Percentiles rank a stretch among this genome's conserved stretches.
These are phyloP conservation scores for Periphyllus acericola DNA, from an alignment of 2,888 invertebrate species.

Conservation along the genomic window DNA sequence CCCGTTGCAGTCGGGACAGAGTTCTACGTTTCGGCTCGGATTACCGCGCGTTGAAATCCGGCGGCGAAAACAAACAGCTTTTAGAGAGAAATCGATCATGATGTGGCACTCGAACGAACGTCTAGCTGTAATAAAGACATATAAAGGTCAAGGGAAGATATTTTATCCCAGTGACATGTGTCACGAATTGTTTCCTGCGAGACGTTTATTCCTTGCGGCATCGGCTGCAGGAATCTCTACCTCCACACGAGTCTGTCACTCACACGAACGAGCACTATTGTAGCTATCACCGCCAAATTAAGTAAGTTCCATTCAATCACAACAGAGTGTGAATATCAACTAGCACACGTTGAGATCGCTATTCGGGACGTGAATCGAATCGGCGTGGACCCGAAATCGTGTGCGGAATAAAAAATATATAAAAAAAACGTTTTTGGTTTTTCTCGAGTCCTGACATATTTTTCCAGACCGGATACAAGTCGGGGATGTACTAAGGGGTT, in stretches of 20 bases:
- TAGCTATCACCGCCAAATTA: neutral
- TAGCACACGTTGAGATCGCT: neutral
- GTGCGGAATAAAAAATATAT: too few relatives aligned
- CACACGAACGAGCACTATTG: neutral
- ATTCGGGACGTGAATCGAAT: neutral
- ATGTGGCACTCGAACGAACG: neutral
- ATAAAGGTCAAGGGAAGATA: neutral
- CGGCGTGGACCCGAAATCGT: neutral
- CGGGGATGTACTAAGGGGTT: too few relatives aligned
- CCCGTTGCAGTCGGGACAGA: too few relatives aligned
- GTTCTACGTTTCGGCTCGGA: neutral
- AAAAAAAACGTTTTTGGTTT: too few relatives aligned
- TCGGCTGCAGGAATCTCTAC: neutral
- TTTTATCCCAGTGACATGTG: neutral
- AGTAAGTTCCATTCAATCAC: neutral
- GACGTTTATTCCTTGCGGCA: neutral
- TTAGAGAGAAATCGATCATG: neutral
- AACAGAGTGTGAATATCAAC: neutral
- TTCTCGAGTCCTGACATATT: too few relatives aligned
- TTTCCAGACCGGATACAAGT: too few relatives aligned
- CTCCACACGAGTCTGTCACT: neutral
- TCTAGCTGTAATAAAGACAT: neutral
- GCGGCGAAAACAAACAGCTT: neutral
- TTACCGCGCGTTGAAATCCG: neutral
- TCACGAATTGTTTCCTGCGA: neutral